These are phyloP conservation scores for Drosophila longiperda DNA, from an alignment of 2,888 invertebrate species.

Conservation along the genomic window DNA sequence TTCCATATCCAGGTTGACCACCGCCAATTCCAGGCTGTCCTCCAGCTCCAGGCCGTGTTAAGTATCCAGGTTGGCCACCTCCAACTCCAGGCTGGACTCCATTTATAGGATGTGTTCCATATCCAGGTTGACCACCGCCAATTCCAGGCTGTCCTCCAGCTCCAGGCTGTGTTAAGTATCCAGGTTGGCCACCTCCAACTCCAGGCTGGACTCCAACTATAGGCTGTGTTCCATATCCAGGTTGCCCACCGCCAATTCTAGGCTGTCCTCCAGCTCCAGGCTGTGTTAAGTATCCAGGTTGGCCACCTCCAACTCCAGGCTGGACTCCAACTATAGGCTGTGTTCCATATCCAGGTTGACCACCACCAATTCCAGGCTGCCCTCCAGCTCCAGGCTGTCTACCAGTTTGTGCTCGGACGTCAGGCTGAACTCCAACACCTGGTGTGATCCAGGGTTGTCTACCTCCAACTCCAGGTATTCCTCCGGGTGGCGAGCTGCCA, in stretches of 20 bases:
- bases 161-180: constrained; percentile 15
- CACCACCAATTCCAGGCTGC: not conserved
- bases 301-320: constrained; percentile 11
- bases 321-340: constrained; percentile 32
- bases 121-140: constrained; percentile 11
- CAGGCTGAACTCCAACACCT: too few species aligned
- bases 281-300: constrained; percentile 6
- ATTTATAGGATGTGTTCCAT: constrained; percentile 2
- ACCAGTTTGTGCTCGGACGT: not conserved
- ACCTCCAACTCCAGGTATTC: too few species aligned
- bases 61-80: too few species aligned
- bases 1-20: constrained; percentile 9
- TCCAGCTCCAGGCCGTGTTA: not conserved
- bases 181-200: not conserved
- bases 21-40: constrained; percentile 22
- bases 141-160: constrained; percentile 8
- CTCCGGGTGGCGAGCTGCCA: too few species aligned
- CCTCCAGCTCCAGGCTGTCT: constrained; percentile 7
- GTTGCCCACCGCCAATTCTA: constrained; percentile 15
- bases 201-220: constrained; percentile 21
- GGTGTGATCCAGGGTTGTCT: too few species aligned
- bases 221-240: constrained; percentile 10
- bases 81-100: not conserved
- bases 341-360: constrained; percentile 19
- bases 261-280: constrained; percentile 9